These are phyloP conservation scores for Pachliopta kotzebuea DNA, from an alignment of 2,888 invertebrate species.

Conservation along the genomic window DNA sequence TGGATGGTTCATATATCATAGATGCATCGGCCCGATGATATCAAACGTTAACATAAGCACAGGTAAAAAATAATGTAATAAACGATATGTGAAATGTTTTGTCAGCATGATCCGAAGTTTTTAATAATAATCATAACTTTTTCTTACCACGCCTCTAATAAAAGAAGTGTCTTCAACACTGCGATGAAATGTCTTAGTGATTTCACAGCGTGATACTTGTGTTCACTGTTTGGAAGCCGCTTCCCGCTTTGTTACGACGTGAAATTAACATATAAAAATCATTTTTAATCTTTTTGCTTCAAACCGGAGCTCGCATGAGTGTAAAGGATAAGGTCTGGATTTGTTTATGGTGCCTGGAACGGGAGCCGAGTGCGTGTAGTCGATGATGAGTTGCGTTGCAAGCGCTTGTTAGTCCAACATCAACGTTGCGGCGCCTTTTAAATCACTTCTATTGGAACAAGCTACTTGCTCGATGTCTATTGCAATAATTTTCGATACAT, in stretches of 20 bases:
- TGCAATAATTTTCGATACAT: slow-evolving; percentile 69
- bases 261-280: slow-evolving; percentile 45
- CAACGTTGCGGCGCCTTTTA: slow-evolving; percentile 43
- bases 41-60: slow-evolving; percentile 53
- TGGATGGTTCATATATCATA: slow-evolving; percentile 58
- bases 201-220: slow-evolving; percentile 65
- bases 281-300: slow-evolving; percentile 62
- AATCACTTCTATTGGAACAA: slow-evolving; percentile 49
- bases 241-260: slow-evolving; percentile 53
- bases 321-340: slow-evolving; percentile 43
- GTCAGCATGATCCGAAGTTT: slow-evolving; percentile 73
- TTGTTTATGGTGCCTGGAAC: slow-evolving; percentile 49
- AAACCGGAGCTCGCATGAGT: slow-evolving; percentile 43
- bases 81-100: slow-evolving; percentile 72
- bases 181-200: slow-evolving; percentile 68
- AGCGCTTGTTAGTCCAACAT: slow-evolving; percentile 38
- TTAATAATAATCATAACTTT: slow-evolving; percentile 53
- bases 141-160: slow-evolving; percentile 51
- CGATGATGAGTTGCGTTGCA: slow-evolving; percentile 39
- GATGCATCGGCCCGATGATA: slow-evolving; percentile 62
- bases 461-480: slow-evolving; percentile 58
- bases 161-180: slow-evolving; percentile 67
- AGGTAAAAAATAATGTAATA: slow-evolving; percentile 66
- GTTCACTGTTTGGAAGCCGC: slow-evolving; percentile 70
- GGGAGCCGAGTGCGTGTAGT: slow-evolving; percentile 47